Percentiles rank a stretch among this genome's conserved stretches.
These are phyloP conservation scores for Drosophila kohkoa DNA, from an alignment of 1,140 invertebrate species.

Conservation along the genomic window DNA sequence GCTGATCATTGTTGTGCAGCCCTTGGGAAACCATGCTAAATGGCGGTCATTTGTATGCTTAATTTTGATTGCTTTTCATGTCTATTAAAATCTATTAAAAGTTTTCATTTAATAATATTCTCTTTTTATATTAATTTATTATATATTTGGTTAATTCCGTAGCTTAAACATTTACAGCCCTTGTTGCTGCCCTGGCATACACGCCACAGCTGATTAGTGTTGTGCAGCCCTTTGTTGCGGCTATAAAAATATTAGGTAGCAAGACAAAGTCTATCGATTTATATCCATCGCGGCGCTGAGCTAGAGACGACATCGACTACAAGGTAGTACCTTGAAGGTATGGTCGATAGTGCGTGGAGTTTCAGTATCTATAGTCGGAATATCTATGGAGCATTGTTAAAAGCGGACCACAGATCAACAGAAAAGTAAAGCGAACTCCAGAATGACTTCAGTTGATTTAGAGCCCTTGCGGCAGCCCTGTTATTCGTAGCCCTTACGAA, in stretches of 20 bases:
- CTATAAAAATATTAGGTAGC: constrained; percentile 34
- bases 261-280: constrained; percentile 50
- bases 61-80: too few species aligned
- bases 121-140: too few species aligned
- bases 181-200: too few species aligned
- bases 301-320: constrained; percentile 60
- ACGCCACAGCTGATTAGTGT: too few species aligned
- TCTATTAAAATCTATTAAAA: too few species aligned
- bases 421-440: constrained; percentile 54
- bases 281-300: constrained; percentile 64
- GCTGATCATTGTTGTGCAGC: not conserved
- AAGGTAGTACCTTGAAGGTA: constrained; percentile 40
- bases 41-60: too few species aligned
- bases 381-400: constrained; percentile 78
- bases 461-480: too few species aligned
- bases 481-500: too few species aligned
- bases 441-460: not conserved
- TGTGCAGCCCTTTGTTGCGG: constrained; percentile 4
- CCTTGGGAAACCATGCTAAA: not conserved
- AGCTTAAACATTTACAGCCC: too few species aligned
- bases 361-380: constrained; percentile 64
- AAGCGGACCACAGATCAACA: constrained; percentile 75
- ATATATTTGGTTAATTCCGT: too few species aligned
- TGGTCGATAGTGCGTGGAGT: constrained; percentile 75
- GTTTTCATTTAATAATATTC: too few species aligned